Percentiles rank a stretch among this genome's conserved stretches.
phyloP scores from a whole-genome alignment of 2,888 invertebrate genomes.

The Lampropteryx suffumata region DNA sequence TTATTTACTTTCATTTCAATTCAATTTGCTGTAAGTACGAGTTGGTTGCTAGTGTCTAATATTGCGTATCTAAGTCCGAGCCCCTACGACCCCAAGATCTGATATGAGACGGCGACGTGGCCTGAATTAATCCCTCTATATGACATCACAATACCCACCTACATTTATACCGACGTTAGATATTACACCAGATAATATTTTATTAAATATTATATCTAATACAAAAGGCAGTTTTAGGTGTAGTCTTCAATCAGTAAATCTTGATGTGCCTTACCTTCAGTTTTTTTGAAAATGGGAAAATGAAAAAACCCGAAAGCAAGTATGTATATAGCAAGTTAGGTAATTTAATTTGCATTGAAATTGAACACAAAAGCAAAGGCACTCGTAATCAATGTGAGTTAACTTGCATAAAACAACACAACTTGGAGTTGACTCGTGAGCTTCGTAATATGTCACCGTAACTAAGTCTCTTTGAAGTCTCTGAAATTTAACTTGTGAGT shows the following conservation, averaged over 20 bases:
- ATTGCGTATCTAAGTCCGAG: constrained; percentile 52
- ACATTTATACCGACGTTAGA: constrained; percentile 2
- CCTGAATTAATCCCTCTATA: constrained; percentile 74
- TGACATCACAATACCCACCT: constrained; percentile 60
- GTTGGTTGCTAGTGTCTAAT: constrained; percentile 21
- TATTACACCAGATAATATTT: constrained; percentile 1
- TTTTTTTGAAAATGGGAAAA: too few relatives aligned
- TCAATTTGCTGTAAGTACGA: not conserved
- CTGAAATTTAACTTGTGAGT: constrained; percentile 35
- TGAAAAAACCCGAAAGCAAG: too few relatives aligned
- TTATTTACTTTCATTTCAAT: not conserved
- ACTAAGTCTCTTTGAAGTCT: constrained; percentile 43
- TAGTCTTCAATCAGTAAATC: too few relatives aligned
- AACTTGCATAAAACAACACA: constrained; percentile 49
- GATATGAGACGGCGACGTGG: constrained; percentile 73
- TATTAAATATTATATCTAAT: not conserved
- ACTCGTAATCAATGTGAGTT: constrained; percentile 38
- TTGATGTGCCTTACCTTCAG: too few relatives aligned
- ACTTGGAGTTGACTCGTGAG: constrained; percentile 53
- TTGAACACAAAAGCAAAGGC: constrained; percentile 37
- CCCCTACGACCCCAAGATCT: constrained; percentile 68
- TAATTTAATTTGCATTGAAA: constrained; percentile 30
- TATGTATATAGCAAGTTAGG: too few relatives aligned
- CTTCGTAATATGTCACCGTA: constrained; percentile 42
- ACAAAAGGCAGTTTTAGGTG: too few relatives aligned